Evolutionary conservation across 2,797 vertebrate species (phyloP).

Genomic region (Poecile montanus): DNA sequence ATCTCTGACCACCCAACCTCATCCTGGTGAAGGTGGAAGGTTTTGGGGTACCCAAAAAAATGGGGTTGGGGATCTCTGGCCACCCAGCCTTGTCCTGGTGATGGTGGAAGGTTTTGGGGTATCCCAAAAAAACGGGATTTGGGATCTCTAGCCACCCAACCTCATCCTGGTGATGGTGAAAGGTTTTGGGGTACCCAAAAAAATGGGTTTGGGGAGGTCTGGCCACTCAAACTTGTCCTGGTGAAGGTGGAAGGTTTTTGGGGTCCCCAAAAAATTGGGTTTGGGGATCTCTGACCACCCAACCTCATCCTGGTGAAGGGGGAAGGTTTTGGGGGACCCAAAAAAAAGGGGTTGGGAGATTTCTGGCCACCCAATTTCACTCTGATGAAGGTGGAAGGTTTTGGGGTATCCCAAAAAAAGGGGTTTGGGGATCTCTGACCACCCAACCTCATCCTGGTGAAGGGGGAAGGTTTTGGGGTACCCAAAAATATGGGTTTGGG

Average conservation of each 20-base stretch:
- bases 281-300: fast-evolving
- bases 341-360: not conserved
- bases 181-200: fast-evolving
- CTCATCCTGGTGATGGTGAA: fast-evolving
- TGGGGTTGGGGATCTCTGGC: too few species aligned
- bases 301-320: fast-evolving
- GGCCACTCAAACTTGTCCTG: too few species aligned
- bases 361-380: too few species aligned
- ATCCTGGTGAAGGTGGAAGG: not conserved
- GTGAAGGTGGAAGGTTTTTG: too few species aligned
- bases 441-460: too few species aligned
- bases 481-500: too few species aligned
- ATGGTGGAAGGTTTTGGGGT: fast-evolving
- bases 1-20: too few species aligned
- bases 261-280: too few species aligned
- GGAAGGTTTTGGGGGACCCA: not conserved
- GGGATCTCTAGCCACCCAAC: fast-evolving
- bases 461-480: not conserved
- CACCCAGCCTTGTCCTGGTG: not conserved
- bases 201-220: not conserved
- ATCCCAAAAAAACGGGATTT: fast-evolving
- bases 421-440: too few species aligned
- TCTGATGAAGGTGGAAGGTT: not conserved
- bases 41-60: fast-evolving
- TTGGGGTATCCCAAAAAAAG: not conserved